Base-by-base conservation (phyloP, 2,113 vertebrate genomes). In the Ifrita kowaldi region DNA sequence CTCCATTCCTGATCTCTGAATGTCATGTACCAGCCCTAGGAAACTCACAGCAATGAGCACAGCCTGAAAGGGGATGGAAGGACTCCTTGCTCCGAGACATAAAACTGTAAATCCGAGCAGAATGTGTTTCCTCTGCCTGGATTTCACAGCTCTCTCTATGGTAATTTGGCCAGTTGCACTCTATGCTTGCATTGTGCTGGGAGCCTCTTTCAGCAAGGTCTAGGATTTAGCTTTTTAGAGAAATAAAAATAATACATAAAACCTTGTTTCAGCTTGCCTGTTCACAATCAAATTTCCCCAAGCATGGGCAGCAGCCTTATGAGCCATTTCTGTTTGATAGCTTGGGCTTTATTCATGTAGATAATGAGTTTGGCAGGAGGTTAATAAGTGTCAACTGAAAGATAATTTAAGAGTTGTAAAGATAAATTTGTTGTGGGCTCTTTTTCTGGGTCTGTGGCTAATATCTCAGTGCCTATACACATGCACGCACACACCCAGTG, bases 311-410 rank as follows among this genome's bases (percentile, higher is more conserved):
- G 88, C 94, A 84, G 89, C 94, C 80, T 90, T 5, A 33, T 9
- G 27, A 92, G 70, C 91, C 90, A 6, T 87, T 95, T 73, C 92
- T 67, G 65, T 65, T 57, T 87, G 94, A 89, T 73, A 83, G 94
- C 95, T 77, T 0, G 6, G 77, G 74, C 85, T 96, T 93, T 95
- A 94, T 91, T 89, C 97, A 76, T 33, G 4, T 79, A 80, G 97
- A 95, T 97, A 97, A 97, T 95, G 96, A 97, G 93, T 97, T 95
- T 97, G 96, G 97, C 97, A 96, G 95, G 87, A 97, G 97, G 96
- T 97, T 97, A 97, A 95, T 97, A 97, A 96, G 94, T 96, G 96
- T 92, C 97, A 97, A 89, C 96, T 52, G 91, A 91, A 96, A 97
- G 95, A 95, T 93, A 94, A 97, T 97, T 96, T 93, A 87, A 64